These are phyloP conservation scores for Metaphire vulgaris DNA, from an alignment of 1,140 invertebrate genomes.

Conservation along the genomic window DNA sequence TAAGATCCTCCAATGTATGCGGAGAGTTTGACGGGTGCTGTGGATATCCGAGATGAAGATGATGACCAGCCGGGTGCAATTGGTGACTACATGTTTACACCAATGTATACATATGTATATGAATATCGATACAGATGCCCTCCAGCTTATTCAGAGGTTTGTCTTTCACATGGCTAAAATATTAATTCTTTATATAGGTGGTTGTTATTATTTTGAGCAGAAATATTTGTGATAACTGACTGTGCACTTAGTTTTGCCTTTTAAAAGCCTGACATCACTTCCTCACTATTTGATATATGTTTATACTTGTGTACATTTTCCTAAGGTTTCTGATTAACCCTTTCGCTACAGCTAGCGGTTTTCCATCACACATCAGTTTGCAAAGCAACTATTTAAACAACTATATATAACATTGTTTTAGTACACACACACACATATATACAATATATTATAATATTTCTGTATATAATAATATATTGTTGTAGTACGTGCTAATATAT, in stretches of 20 bases:
- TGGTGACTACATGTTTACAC: slow-evolving; percentile 50
- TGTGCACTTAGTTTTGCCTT: background rate
- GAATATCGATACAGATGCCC: slow-evolving; percentile 51
- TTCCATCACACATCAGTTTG: too few relatives aligned
- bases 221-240: background rate
- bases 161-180: background rate
- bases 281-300: background rate
- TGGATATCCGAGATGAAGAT: slow-evolving; percentile 51
- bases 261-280: background rate
- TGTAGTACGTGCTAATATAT: too few relatives aligned
- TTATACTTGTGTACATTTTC: background rate
- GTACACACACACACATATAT: too few relatives aligned
- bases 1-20: slow-evolving; percentile 52
- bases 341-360: too few relatives aligned
- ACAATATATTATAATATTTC: too few relatives aligned
- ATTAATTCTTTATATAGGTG: background rate
- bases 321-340: background rate
- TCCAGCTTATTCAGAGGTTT: slow-evolving; percentile 49
- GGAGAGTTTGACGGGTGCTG: slow-evolving; percentile 53
- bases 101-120: slow-evolving; percentile 55
- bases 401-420: too few relatives aligned
- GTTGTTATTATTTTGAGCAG: background rate
- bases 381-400: too few relatives aligned
- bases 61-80: slow-evolving; percentile 44
- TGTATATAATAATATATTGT: too few relatives aligned